These are phyloP conservation scores for Narcine bancroftii DNA, from an alignment of 2,113 vertebrate genomes.

Conservation along the genomic window DNA sequence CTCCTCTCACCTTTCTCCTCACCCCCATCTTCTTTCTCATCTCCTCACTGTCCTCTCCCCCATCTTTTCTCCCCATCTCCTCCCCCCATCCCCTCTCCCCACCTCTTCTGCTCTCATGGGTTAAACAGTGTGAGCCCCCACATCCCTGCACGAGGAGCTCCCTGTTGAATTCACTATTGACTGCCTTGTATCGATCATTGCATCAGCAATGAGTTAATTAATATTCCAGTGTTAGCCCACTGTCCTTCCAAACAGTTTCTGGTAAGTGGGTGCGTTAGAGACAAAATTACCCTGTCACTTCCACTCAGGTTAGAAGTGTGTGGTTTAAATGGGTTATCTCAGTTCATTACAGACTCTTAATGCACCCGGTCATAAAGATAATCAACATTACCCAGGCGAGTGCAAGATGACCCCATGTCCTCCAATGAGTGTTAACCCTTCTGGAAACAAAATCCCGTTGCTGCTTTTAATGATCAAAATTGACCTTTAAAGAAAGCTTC, in stretches of 20 bases:
- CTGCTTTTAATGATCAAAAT: conserved; percentile 64
- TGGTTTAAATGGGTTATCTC: conserved; percentile 59
- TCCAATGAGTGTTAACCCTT: conserved; percentile 74
- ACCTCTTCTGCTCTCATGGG: too few species aligned
- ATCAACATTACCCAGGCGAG: conserved; percentile 58
- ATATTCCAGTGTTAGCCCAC: background rate
- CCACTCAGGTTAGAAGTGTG: conserved; percentile 56
- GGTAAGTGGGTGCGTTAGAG: background rate
- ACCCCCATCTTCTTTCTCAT: too few species aligned
- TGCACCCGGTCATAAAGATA: conserved; percentile 54
- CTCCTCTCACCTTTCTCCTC: too few species aligned
- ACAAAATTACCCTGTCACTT: conserved; percentile 47
- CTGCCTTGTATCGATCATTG: background rate
- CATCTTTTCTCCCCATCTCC: too few species aligned
- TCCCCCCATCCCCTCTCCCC: too few species aligned
- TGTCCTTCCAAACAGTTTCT: background rate
- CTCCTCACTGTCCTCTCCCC: too few species aligned
- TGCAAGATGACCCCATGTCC: conserved; percentile 59
- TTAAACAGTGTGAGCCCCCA: too few species aligned
- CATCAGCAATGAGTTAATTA: background rate
- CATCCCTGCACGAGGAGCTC: background rate
- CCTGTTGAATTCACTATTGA: background rate
- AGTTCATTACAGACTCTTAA: conserved; percentile 56
- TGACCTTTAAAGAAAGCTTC: conserved; percentile 56
- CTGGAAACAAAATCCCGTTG: conserved; percentile 46